phyloP scores from a whole-genome alignment of 2,113 vertebrate genomes.

The Athene cunicularia region DNA sequence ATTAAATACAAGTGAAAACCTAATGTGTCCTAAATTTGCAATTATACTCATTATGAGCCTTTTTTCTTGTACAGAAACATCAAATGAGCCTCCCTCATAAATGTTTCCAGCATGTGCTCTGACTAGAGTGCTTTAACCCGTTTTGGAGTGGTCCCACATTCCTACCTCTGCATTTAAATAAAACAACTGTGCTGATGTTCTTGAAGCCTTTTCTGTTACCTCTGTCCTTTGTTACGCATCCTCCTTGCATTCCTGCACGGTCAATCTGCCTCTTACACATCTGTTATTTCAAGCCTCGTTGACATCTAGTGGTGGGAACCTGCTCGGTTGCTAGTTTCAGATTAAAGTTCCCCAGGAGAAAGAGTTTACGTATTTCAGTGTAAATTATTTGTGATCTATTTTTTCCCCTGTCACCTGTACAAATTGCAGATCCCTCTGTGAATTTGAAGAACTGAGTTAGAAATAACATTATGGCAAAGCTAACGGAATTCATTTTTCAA shows the following conservation, averaged over 20 bases:
- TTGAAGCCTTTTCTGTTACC: background rate
- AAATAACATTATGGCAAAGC: background rate
- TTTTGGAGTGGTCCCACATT: background rate
- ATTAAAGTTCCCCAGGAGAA: background rate
- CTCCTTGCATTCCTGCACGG: background rate
- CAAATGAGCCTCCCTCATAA: background rate
- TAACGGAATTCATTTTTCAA: background rate
- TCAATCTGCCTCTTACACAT: background rate
- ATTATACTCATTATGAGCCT: too few species aligned
- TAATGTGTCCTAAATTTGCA: background rate
- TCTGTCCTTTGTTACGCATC: rapidly evolving
- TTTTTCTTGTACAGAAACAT: background rate
- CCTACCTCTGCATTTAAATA: background rate
- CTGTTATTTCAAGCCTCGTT: background rate
- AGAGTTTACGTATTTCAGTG: background rate
- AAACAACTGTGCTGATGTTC: background rate
- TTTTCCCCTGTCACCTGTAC: background rate
- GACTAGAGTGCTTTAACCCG: background rate
- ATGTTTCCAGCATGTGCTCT: background rate
- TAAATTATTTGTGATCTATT: background rate
- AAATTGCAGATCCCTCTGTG: background rate
- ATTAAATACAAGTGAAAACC: background rate
- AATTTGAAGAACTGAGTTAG: background rate
- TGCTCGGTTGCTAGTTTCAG: background rate
- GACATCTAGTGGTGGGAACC: rapidly evolving